Conservation (phyloP, 37 sponge, comb jelly and placozoan species). For the Haliclona indistincta region DNA sequence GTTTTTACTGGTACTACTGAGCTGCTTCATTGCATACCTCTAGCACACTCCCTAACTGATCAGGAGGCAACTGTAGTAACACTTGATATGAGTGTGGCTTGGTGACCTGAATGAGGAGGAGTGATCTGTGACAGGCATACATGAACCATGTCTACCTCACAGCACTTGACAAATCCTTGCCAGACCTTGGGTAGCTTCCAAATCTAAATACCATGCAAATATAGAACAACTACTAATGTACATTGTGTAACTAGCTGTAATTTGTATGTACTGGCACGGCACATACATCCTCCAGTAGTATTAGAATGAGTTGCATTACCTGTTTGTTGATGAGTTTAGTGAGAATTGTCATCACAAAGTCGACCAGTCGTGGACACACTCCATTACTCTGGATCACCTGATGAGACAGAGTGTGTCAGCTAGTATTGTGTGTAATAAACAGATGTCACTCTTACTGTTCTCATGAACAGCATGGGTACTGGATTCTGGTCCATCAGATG, state of each 20-base stretch:
- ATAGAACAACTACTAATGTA: not conserved
- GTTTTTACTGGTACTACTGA: no score
- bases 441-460: slow-evolving; percentile 92
- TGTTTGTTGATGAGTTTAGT: slow-evolving; percentile 87
- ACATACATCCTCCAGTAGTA: no score
- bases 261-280: no score
- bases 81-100: slow-evolving; percentile 91
- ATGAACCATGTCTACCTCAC: slow-evolving; percentile 59
- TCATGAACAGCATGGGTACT: slow-evolving; percentile 94
- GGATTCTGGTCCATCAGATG: slow-evolving; percentile 91
- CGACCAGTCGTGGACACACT: slow-evolving; percentile 71
- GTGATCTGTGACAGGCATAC: not conserved
- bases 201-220: slow-evolving; percentile 45
- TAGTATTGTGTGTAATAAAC: not conserved
- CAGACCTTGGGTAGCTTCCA: slow-evolving; percentile 97
- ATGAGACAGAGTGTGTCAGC: not conserved
- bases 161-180: slow-evolving; percentile 98
- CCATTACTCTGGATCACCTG: slow-evolving; percentile 92
- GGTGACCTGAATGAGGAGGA: slow-evolving; percentile 50
- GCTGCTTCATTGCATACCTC: slow-evolving; percentile 37
- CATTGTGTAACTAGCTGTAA: not conserved
- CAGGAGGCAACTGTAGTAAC: slow-evolving; percentile 75
- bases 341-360: slow-evolving; percentile 90
- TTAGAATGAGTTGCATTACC: slow-evolving; percentile 5
- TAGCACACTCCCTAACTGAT: slow-evolving; percentile 60